These are phyloP conservation scores for Ephestia elutella DNA, from an alignment of 1,140 invertebrate genomes.

Conservation along the genomic window DNA sequence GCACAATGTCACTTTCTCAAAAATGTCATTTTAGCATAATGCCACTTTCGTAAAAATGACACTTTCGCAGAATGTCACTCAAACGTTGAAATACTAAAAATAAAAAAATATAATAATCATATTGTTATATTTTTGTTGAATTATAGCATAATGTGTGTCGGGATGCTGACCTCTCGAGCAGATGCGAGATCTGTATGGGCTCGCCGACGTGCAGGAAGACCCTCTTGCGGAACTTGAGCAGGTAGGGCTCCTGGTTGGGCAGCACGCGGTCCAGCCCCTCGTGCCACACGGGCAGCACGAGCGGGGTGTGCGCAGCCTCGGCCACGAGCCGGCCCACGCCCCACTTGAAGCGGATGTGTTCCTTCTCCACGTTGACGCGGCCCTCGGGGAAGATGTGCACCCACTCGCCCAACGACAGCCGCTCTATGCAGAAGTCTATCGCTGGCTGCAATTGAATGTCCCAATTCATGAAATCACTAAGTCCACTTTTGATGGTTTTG, in stretches of 20 bases:
- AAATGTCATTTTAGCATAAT: no score
- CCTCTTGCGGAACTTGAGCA: constrained; percentile 84
- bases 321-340: constrained; percentile 87
- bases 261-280: constrained; percentile 93
- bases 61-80: no score
- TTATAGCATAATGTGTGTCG: no score
- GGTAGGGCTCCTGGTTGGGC: constrained; percentile 90
- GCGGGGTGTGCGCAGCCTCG: constrained; percentile 82
- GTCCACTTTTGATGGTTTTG: no score
- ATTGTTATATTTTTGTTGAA: no score
- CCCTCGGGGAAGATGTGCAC: constrained; percentile 95
- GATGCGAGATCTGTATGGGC: constrained; percentile 85
- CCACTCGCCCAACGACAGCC: constrained; percentile 91
- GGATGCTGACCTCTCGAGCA: constrained; percentile 78
- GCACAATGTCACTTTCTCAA: no score
- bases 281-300: constrained; percentile 95
- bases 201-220: constrained; percentile 92
- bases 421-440: constrained; percentile 92
- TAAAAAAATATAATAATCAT: no score
- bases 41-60: no score
- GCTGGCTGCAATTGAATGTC: constrained; percentile 68
- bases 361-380: constrained; percentile 91
- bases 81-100: no score
- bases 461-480: no score
- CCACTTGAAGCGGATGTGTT: constrained; percentile 88